A percentile compares a stretch with the other conserved stretches of the same genome.
Evolutionary conservation across 2,888 invertebrate species (phyloP).

Genomic region (Morinoia aosen): DNA sequence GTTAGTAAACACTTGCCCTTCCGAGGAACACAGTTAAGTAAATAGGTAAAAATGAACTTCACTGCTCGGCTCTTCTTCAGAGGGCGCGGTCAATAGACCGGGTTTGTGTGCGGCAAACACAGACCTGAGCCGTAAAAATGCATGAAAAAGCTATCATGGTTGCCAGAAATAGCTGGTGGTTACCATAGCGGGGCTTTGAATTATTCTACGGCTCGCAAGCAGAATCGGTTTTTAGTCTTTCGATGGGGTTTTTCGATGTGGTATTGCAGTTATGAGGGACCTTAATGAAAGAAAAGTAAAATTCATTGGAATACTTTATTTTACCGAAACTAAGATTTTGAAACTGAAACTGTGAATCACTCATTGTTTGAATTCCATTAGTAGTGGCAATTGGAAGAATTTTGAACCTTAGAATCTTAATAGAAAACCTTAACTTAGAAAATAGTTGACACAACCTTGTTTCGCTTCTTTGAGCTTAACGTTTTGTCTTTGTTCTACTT

Average conservation of each 20-base stretch:
- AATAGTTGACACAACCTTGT: too few species aligned
- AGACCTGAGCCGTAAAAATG: neutral
- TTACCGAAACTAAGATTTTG: neutral
- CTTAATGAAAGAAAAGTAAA: neutral
- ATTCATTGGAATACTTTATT: neutral
- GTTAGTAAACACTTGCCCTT: neutral
- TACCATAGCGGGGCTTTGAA: neutral
- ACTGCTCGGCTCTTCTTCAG: neutral
- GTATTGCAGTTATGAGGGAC: too few species aligned
- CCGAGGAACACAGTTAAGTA: neutral
- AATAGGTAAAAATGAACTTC: neutral
- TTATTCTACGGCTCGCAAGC: too few species aligned
- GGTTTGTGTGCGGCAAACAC: neutral
- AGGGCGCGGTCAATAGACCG: neutral
- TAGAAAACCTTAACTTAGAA: too few species aligned
- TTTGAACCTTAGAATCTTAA: too few species aligned
- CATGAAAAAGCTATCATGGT: neutral
- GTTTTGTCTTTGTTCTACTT: too few species aligned
- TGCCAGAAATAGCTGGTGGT: neutral
- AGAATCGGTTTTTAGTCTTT: too few species aligned
- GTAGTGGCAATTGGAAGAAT: too few species aligned
- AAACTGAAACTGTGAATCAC: neutral
- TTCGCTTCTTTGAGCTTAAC: too few species aligned
- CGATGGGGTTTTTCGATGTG: too few species aligned
- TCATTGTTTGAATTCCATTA: too few species aligned